phyloP scores from a whole-genome alignment of 2,888 invertebrate species.

The Hirtodrosophila alboralis region DNA sequence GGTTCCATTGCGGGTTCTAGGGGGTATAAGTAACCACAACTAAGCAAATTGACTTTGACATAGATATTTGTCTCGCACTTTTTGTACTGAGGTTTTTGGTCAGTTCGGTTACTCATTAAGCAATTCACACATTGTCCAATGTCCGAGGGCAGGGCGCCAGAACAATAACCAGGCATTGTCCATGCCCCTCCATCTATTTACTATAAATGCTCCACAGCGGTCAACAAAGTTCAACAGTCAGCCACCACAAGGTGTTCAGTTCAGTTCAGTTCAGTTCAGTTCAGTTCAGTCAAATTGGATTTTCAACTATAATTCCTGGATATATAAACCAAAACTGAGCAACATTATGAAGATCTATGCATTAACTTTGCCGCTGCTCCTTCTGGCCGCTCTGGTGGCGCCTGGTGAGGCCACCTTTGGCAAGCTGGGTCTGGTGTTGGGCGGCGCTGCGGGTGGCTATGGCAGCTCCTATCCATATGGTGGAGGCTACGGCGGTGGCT shows the following conservation, averaged over 20 bases:
- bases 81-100: slow-evolving; percentile 13
- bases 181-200: slow-evolving; percentile 3
- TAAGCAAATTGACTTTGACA: slow-evolving; percentile 60
- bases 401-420: slow-evolving; percentile 71
- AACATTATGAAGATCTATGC: slow-evolving; percentile 59
- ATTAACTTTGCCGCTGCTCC: slow-evolving; percentile 28
- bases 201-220: slow-evolving; percentile 62
- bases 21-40: slow-evolving; percentile 15
- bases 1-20: slow-evolving; percentile 29
- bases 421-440: slow-evolving; percentile 67
- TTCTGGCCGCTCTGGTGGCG: slow-evolving; percentile 30
- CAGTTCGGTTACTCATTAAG: slow-evolving; percentile 39
- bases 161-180: slow-evolving; percentile 69
- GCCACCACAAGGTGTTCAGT: slow-evolving; percentile 27
- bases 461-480: slow-evolving; percentile 48
- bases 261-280: slow-evolving; percentile 26
- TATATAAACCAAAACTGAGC: background rate
- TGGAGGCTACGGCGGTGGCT: slow-evolving; percentile 32
- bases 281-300: slow-evolving; percentile 18
- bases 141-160: slow-evolving; percentile 22
- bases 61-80: slow-evolving; percentile 36
- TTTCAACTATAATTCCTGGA: slow-evolving; percentile 14
- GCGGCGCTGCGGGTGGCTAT: slow-evolving; percentile 42
- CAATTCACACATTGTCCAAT: slow-evolving; percentile 64
- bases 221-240: slow-evolving; percentile 69